Percentiles rank a stretch among this genome's conserved stretches.
phyloP scores from a whole-genome alignment of 1,140 invertebrate species.

The Amyelois transitella region DNA sequence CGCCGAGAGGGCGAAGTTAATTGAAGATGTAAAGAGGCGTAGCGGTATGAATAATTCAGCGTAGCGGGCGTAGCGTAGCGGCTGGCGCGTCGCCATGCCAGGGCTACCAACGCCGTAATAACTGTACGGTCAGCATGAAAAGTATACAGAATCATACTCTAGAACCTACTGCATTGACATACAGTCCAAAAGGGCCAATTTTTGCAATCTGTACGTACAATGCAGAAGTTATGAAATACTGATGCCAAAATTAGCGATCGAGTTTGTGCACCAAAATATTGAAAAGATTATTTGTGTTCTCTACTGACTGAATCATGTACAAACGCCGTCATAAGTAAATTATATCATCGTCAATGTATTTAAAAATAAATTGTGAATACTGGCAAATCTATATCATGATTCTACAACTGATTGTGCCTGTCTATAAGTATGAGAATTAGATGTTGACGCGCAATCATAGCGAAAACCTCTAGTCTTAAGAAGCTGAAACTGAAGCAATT shows the following conservation, averaged over 20 bases:
- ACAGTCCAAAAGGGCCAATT: background rate
- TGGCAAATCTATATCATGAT: too few species aligned
- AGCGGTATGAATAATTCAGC: slow-evolving; percentile 8
- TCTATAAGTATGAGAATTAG: too few species aligned
- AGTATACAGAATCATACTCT: background rate
- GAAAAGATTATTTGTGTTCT: background rate
- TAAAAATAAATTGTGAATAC: too few species aligned
- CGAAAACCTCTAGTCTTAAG: too few species aligned
- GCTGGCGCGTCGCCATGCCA: slow-evolving; percentile 1
- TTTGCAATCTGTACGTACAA: background rate
- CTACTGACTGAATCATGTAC: too few species aligned
- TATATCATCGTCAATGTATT: too few species aligned
- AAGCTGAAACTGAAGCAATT: too few species aligned
- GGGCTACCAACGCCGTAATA: background rate
- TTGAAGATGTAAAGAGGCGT: slow-evolving; percentile 8
- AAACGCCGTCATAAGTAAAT: too few species aligned
- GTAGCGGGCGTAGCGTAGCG: background rate
- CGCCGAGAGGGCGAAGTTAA: background rate
- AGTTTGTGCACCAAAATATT: background rate
- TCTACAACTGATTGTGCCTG: too few species aligned
- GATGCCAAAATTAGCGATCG: background rate
- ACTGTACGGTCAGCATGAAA: background rate
- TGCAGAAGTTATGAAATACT: background rate
- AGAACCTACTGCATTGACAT: background rate
- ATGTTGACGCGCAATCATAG: too few species aligned